A percentile compares a stretch with the other conserved stretches of the same genome.
These are phyloP conservation scores for Tachystola acroxantha DNA, from an alignment of 2,888 invertebrate species.

Conservation along the genomic window DNA sequence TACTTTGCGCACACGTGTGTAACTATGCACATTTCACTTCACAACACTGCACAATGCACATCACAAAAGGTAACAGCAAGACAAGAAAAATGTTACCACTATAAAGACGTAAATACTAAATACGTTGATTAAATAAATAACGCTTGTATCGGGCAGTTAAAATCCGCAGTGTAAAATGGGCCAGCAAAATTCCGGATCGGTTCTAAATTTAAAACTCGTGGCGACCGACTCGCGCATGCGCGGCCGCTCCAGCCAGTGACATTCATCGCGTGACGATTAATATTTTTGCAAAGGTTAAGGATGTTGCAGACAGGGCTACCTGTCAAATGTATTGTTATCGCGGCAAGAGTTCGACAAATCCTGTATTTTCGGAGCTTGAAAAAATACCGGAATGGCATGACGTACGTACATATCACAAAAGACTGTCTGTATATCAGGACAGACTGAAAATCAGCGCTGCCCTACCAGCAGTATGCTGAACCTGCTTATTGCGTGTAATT, in stretches of 20 bases:
- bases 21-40: slow-evolving; percentile 9
- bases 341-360: too few relatives aligned
- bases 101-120: not conserved
- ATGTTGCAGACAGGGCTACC: too few relatives aligned
- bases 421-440: too few relatives aligned
- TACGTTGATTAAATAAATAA: not conserved
- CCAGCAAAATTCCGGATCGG: slow-evolving; percentile 54
- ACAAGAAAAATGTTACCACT: not conserved
- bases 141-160: slow-evolving; percentile 22
- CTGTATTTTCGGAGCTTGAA: too few relatives aligned
- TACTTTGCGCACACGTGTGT: slow-evolving; percentile 5
- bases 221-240: slow-evolving; percentile 64
- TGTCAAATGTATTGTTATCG: too few relatives aligned
- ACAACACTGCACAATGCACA: not conserved
- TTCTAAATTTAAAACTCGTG: slow-evolving; percentile 68
- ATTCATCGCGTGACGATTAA: slow-evolving; percentile 30
- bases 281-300: slow-evolving; percentile 3
- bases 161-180: slow-evolving; percentile 60
- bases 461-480: too few relatives aligned
- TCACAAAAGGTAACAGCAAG: not conserved
- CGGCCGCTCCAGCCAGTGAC: slow-evolving; percentile 43
- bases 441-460: too few relatives aligned
- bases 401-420: too few relatives aligned
- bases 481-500: too few relatives aligned
- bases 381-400: too few relatives aligned